Evolutionary conservation across 2,797 vertebrate species (phyloP).

Genomic region (Sebastes kiyomatsui): DNA sequence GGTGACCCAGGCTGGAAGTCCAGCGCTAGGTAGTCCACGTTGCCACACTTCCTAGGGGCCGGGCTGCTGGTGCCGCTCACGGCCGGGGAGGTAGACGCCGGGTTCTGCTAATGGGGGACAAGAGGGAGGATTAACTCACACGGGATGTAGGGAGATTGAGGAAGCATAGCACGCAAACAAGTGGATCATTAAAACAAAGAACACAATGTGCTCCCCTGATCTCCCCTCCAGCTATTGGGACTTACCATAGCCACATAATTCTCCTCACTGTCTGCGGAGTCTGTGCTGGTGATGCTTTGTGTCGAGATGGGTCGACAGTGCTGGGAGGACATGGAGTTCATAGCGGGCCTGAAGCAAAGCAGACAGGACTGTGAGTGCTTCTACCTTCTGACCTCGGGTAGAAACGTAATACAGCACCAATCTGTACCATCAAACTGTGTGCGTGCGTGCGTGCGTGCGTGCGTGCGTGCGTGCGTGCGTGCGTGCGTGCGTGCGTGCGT

Average conservation of each 20-base stretch:
- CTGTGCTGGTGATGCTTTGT: slow-evolving; percentile 99
- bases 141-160: neutral
- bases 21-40: slow-evolving; percentile 95
- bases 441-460: neutral
- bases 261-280: slow-evolving; percentile 98
- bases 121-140: slow-evolving; percentile 50
- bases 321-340: slow-evolving; percentile 90
- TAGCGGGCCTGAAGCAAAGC: slow-evolving; percentile 82
- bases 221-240: slow-evolving; percentile 38
- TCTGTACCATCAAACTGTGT: slow-evolving; percentile 17
- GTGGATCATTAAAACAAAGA: slow-evolving; percentile 54
- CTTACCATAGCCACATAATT: slow-evolving; percentile 99
- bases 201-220: slow-evolving; percentile 37
- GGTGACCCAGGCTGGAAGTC: slow-evolving; percentile 97
- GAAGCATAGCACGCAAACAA: slow-evolving; percentile 33
- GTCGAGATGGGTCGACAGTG: slow-evolving; percentile 96
- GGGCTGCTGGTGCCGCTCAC: slow-evolving; percentile 96
- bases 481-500: too few relatives aligned
- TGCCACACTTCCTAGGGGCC: slow-evolving; percentile 94
- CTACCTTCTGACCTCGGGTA: slow-evolving; percentile 28
- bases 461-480: neutral
- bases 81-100: slow-evolving; percentile 95
- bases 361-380: slow-evolving; percentile 24
- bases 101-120: slow-evolving; percentile 89
- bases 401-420: slow-evolving; percentile 21